Base-by-base conservation (phyloP, 2,113 vertebrate species). In the Gobiocypris rarus region DNA sequence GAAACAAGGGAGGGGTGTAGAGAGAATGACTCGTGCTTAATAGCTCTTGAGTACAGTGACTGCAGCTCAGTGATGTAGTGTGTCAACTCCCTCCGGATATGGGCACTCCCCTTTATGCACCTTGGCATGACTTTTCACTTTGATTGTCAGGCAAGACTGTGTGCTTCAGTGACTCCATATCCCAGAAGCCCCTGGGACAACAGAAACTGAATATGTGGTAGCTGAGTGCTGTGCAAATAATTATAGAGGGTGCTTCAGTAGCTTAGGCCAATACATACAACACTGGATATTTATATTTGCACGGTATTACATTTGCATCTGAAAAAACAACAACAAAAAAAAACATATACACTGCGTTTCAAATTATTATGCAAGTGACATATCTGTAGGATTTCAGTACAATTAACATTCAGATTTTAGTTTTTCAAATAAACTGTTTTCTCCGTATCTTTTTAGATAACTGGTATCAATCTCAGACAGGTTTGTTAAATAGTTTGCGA, bases 41-140 rank as follows among this genome's bases (percentile, higher is more conserved):
- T 95, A 94, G 95, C 94, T 95, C 95, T 94, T 94, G 93, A 97
- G 92, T 95, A 94, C 93, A 90, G 92, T 52, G 69, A 75, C 93
- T 91, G 90, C 91, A 89, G 94, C 91, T 81, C 89, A 88, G 88
- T 84, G 89, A 92, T 94, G 89, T 84, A 93, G 88, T 92, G 95
- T 95, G 95, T 93, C 95, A 93, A 93, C 93, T 95, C 94, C 95
- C 96, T 91, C 94, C 83, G 94, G 96, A 96, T 94, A 92, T 89
- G 86, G 81, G 70, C 85, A 88, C 92, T 67, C 63, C 91, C 94
- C 92, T 92, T 93, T 84, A 92, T 90, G 94, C 94, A 95, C 96
- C 92, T 92, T 95, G 94, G 95, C 95, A 94, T 96, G 96, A 94
- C 95, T 97, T 96, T 96, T 95, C 94, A 96, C 95, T 97, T 96